Base-by-base conservation (phyloP, 2,113 vertebrate genomes). In the Dinomys branickii region DNA sequence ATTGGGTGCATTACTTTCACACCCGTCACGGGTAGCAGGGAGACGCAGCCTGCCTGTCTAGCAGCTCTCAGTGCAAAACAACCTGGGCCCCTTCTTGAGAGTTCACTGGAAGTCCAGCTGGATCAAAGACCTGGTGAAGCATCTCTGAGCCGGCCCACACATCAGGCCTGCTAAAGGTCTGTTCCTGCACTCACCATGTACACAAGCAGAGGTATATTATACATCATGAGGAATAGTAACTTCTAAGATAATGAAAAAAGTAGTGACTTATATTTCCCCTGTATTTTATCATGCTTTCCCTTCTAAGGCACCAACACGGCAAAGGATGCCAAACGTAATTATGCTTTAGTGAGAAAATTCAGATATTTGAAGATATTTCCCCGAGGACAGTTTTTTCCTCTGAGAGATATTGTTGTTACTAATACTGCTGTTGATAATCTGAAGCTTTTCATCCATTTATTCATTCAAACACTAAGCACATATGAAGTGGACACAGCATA, bases 251-350 rank as follows among this genome's bases (percentile, higher is more conserved):
- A 2, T 56, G 24, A 82, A 83, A 77, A 38, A 63, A 90, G 54
- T 38, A 28, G 7, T 58, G 80, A 1, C 8, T 54, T 56, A 11
- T 38, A 9, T 44, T 87, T 93, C 87, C 52, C 75, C 26, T 80
- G 85, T 24, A 52, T 91, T 92, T 84, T 11, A 88, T 71, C 41
- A 47, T 1, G 0, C 50, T 77, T 86, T 63, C 30, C 59, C 54
- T 50, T 81, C 7, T 73, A 85, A 77, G 20, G 90, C 59, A 88
- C 20, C 44, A 47, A 44, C n/a, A 44, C n/a, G 10, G 28, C 11
- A 91, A 96, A 30, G 59, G 47, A 61, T 84, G 5, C 24, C 28
- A 88, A 86, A 7, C n/a, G 58, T 86, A 86, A 88, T 71, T 95
- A 12, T 52, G 38, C 1, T 85, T 77, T 85, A 71, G 67, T 92